These are phyloP conservation scores for Galerucella calmariensis DNA, from an alignment of 2,888 invertebrate genomes.

Conservation along the genomic window DNA sequence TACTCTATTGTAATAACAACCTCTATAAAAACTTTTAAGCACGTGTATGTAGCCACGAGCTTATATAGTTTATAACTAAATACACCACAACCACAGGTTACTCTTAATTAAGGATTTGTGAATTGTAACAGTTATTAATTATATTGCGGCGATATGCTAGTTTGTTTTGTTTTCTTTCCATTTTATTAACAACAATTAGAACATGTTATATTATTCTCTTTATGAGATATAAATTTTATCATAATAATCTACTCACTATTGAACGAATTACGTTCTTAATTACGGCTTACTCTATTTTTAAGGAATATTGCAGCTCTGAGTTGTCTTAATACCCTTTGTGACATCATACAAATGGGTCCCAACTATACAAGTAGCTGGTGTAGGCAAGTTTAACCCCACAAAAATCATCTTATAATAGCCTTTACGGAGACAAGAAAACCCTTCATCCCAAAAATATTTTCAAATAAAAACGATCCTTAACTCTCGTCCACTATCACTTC, in stretches of 20 bases:
- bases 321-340: too few species aligned
- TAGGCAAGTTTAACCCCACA: too few species aligned
- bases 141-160: slow-evolving; percentile 31
- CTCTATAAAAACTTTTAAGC: background rate
- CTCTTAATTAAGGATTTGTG: slow-evolving; percentile 24
- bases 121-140: slow-evolving; percentile 37
- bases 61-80: slow-evolving; percentile 3
- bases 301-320: too few species aligned
- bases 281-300: too few species aligned
- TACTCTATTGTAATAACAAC: too few species aligned
- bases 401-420: too few species aligned
- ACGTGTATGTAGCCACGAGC: slow-evolving; percentile 6
- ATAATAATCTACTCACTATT: slow-evolving; percentile 1
- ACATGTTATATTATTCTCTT: slow-evolving; percentile 4
- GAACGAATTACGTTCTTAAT: background rate
- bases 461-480: too few species aligned
- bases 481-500: too few species aligned
- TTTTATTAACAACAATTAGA: slow-evolving; percentile 22
- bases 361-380: too few species aligned
- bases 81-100: slow-evolving; percentile 14
- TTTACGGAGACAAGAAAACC: too few species aligned
- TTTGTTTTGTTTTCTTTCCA: slow-evolving; percentile 30
- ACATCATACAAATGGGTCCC: too few species aligned
- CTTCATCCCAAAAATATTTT: too few species aligned
- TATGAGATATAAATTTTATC: slow-evolving; percentile 18